A percentile compares a stretch with the other conserved stretches of the same genome.
Conservation (phyloP, 2,797 vertebrate species). For the Arnoldichthys spilopterus region DNA sequence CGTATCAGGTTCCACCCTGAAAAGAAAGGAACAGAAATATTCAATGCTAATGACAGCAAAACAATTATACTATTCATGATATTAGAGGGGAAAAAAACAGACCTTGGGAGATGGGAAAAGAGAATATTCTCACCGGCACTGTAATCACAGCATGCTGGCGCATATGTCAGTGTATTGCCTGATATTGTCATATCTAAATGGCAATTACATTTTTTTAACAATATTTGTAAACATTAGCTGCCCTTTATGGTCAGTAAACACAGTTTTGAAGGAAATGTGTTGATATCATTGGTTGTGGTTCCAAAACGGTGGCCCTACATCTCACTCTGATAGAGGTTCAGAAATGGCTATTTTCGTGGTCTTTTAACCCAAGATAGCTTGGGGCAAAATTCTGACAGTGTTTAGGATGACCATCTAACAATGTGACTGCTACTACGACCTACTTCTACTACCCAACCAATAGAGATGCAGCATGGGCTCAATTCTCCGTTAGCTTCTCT, state of each 20-base stretch:
- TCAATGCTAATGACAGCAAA: conserved; percentile 74
- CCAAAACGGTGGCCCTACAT: too few species aligned
- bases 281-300: too few species aligned
- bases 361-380: too few species aligned
- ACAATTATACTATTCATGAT: conserved; percentile 82
- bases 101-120: conserved; percentile 64
- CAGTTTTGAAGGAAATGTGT: too few species aligned
- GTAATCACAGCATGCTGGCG: conserved; percentile 46
- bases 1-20: conserved; percentile 72
- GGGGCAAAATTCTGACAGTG: too few species aligned
- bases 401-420: too few species aligned
- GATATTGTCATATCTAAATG: background rate
- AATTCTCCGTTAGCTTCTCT: too few species aligned
- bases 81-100: conserved; percentile 63
- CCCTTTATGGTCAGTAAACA: background rate
- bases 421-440: too few species aligned
- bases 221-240: background rate
- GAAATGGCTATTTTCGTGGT: too few species aligned
- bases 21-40: conserved; percentile 72
- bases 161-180: conserved; percentile 20
- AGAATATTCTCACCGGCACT: conserved; percentile 63
- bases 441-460: too few species aligned
- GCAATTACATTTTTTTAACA: background rate
- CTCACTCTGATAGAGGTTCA: too few species aligned
- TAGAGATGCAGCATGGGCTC: too few species aligned